phyloP scores from a whole-genome alignment of 1,140 invertebrate genomes.

The Bombyx mandarina region DNA sequence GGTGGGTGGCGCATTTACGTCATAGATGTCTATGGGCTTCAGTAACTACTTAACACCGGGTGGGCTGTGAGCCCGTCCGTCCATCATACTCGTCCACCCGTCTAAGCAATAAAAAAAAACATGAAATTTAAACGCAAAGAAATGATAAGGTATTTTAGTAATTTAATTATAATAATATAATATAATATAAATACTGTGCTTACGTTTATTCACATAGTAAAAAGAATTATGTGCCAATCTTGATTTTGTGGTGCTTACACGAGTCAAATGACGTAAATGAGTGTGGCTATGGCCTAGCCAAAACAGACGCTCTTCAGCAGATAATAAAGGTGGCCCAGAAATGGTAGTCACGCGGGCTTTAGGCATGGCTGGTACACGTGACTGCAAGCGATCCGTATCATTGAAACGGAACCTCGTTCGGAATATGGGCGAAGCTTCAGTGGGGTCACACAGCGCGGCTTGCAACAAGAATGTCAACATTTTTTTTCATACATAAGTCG shows the following conservation, averaged over 20 bases:
- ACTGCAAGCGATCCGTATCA: slow-evolving; percentile 2
- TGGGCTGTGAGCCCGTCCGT: no score
- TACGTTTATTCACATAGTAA: no score
- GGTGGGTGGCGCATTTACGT: no score
- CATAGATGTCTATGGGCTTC: no score
- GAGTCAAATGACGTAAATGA: neutral
- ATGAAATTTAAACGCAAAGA: neutral
- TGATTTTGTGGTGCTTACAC: no score
- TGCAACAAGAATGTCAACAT: no score
- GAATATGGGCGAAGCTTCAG: slow-evolving; percentile 4
- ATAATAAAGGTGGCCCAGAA: slow-evolving; percentile 1
- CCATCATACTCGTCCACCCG: no score
- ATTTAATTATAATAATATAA: neutral
- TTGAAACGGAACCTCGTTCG: slow-evolving; percentile 8
- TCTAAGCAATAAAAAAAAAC: neutral
- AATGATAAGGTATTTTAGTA: neutral
- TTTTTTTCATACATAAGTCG: neutral
- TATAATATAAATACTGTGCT: neutral
- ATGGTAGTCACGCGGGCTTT: neutral
- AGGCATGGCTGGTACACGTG: slow-evolving; percentile 3
- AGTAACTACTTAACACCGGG: no score
- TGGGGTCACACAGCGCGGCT: no score
- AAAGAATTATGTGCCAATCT: no score
- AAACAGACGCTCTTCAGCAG: neutral
- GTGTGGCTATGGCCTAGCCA: neutral